These are phyloP conservation scores for Pardosa pseudoannulata DNA, from an alignment of 2,888 invertebrate species.

Conservation along the genomic window DNA sequence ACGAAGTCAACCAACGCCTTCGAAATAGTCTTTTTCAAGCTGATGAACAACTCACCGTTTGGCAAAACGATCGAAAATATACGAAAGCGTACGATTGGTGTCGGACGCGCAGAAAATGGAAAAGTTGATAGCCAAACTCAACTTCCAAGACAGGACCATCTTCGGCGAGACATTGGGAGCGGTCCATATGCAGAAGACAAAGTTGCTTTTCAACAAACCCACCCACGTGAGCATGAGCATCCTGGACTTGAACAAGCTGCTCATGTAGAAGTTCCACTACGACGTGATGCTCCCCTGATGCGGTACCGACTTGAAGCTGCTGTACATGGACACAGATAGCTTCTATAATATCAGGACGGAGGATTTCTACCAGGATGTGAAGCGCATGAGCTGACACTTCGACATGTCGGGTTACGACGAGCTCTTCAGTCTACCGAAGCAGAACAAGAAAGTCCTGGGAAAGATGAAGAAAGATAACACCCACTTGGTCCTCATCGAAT, in stretches of 20 bases:
- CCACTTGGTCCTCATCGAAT: too few species aligned
- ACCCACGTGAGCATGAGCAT: constrained; percentile 74
- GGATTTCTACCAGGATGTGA: constrained; percentile 23
- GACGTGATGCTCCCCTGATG: too few species aligned
- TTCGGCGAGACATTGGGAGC: constrained; percentile 27
- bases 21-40: constrained; percentile 77
- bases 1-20: constrained; percentile 75
- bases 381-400: not conserved
- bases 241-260: constrained; percentile 75
- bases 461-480: too few species aligned
- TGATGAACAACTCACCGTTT: constrained; percentile 76
- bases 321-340: constrained; percentile 76
- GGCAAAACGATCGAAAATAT: constrained; percentile 77
- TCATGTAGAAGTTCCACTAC: constrained; percentile 75
- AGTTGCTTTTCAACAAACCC: constrained; percentile 73
- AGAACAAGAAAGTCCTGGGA: constrained; percentile 32
- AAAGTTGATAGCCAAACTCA: constrained; percentile 39
- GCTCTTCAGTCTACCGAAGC: not conserved
- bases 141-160: constrained; percentile 48
- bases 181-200: constrained; percentile 42
- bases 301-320: constrained; percentile 71
- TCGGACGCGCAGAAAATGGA: too few species aligned
- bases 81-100: constrained; percentile 74
- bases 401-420: constrained; percentile 14
- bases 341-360: constrained; percentile 73